Conservation (phyloP, 2,888 invertebrate species). For the Heliconius aoede region DNA sequence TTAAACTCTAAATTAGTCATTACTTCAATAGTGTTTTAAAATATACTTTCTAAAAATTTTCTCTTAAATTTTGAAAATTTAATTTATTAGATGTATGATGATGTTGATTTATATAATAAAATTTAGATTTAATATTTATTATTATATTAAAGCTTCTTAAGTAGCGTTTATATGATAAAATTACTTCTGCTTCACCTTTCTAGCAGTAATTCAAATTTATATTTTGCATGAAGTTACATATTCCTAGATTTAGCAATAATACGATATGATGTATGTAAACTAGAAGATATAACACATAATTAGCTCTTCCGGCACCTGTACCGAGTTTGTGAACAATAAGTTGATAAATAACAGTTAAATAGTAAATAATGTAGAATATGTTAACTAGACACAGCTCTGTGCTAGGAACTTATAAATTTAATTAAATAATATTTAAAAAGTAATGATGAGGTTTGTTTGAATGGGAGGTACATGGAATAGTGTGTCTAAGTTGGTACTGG, state of each 20-base stretch:
- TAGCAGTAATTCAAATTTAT: background rate
- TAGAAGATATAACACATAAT: background rate
- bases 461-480: background rate
- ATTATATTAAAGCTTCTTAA: background rate
- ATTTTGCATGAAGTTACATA: constrained; percentile 19
- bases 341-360: background rate
- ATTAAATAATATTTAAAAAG: background rate
- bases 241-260: constrained; percentile 25
- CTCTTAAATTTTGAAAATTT: background rate
- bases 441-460: background rate
- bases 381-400: constrained; percentile 19
- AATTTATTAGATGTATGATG: background rate
- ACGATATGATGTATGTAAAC: background rate
- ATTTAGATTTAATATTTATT: background rate
- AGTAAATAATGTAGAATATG: background rate
- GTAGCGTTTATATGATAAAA: background rate
- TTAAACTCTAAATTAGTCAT: background rate
- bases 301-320: constrained; percentile 14
- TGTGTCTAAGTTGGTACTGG: background rate
- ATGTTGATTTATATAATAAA: no score
- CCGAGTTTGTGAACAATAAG: constrained; percentile 3
- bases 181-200: background rate
- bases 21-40: background rate
- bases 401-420: constrained; percentile 10
- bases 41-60: background rate